phyloP scores from a whole-genome alignment of 2,888 invertebrate species.

The Epinotia demarniana region DNA sequence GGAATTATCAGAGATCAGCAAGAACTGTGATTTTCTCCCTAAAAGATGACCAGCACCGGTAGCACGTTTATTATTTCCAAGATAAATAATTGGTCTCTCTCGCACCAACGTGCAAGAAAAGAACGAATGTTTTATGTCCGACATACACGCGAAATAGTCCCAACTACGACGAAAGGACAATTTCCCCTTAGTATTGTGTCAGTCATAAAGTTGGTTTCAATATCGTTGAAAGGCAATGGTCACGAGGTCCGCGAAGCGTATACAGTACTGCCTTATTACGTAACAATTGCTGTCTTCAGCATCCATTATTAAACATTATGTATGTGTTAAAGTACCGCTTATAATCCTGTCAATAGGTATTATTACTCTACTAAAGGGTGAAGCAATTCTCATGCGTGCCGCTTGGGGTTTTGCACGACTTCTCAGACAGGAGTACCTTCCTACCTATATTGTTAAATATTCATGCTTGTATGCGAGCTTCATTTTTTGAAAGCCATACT shows the following conservation, averaged over 20 bases:
- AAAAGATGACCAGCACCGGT: too few relatives aligned
- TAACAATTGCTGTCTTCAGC: constrained; percentile 26
- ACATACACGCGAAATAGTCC: background rate
- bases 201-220: constrained; percentile 24
- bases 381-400: background rate
- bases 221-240: constrained; percentile 37
- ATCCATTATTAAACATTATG: constrained; percentile 15
- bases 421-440: background rate
- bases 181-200: constrained; percentile 11
- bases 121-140: too few relatives aligned
- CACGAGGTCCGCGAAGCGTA: constrained; percentile 58
- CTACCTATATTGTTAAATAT: background rate
- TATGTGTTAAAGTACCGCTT: constrained; percentile 7
- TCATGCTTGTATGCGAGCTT: background rate
- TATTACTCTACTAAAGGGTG: background rate
- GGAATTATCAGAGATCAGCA: too few relatives aligned
- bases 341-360: background rate
- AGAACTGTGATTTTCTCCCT: too few relatives aligned
- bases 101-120: too few relatives aligned
- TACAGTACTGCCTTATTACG: constrained; percentile 64
- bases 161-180: constrained; percentile 15
- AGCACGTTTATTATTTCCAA: too few relatives aligned
- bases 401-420: background rate
- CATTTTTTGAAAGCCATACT: background rate
- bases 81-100: too few relatives aligned